Conservation (phyloP, 2,888 invertebrate species). For the Agriopis aurantiaria region DNA sequence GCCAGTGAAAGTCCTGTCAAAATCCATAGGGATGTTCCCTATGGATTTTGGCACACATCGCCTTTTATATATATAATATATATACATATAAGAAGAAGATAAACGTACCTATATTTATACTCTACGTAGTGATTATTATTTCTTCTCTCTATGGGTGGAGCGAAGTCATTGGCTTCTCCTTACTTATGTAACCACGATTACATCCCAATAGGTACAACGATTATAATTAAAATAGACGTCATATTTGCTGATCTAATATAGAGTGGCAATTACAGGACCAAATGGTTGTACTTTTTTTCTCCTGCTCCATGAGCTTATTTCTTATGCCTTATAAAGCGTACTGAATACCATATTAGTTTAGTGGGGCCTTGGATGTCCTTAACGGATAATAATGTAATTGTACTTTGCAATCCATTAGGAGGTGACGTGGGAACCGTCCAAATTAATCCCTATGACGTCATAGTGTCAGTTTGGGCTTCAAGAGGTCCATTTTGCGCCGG, state of each 20-base stretch:
- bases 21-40: no score
- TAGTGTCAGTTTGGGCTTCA: conserved; percentile 56
- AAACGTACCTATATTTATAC: no score
- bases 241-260: conserved; percentile 30
- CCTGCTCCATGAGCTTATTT: conserved; percentile 51
- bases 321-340: conserved; percentile 52
- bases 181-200: not conserved
- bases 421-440: conserved; percentile 72
- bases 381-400: conserved; percentile 70
- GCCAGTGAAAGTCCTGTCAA: no score
- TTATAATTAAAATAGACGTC: conserved; percentile 24
- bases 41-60: no score
- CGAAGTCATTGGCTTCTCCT: not conserved
- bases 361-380: conserved; percentile 70
- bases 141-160: not conserved
- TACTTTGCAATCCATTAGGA: conserved; percentile 63
- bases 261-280: conserved; percentile 39
- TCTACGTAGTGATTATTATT: no score
- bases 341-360: conserved; percentile 61
- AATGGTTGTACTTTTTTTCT: conserved; percentile 49
- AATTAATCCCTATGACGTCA: conserved; percentile 76
- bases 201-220: not conserved
- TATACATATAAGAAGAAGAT: no score
- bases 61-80: no score
- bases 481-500: conserved; percentile 53